Conservation (phyloP, 2,888 invertebrate genomes). For the Philhelius pedissequus region DNA sequence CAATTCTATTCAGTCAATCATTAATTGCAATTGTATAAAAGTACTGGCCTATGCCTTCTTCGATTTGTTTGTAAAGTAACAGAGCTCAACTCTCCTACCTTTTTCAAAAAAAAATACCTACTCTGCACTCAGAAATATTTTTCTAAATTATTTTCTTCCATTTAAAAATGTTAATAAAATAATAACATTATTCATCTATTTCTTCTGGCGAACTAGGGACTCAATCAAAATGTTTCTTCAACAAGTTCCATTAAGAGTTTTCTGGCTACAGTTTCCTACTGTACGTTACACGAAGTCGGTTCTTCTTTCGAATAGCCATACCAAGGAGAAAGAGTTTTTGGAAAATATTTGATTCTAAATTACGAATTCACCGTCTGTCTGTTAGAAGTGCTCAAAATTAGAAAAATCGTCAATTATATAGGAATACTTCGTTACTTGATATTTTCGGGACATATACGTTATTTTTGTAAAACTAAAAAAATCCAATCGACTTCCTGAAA, state of each 20-base stretch:
- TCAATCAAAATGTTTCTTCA: not conserved
- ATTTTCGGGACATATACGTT: too few species aligned
- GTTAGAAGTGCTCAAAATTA: too few species aligned
- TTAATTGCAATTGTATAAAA: not conserved
- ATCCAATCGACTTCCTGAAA: not conserved
- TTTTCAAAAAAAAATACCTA: not conserved
- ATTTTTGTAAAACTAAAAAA: too few species aligned
- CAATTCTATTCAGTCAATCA: not conserved
- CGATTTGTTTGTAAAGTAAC: slow-evolving; percentile 9
- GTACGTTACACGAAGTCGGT: not conserved
- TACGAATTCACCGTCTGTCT: too few species aligned
- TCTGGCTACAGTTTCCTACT: not conserved
- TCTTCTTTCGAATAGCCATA: too few species aligned
- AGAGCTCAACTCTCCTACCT: slow-evolving; percentile 49
- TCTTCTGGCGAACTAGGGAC: not conserved
- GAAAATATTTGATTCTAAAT: too few species aligned
- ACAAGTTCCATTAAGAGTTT: not conserved
- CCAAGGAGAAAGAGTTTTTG: too few species aligned
- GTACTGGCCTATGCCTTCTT: not conserved
- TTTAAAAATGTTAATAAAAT: not conserved
- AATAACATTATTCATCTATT: not conserved
- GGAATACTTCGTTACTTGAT: too few species aligned
- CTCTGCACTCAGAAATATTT: not conserved
- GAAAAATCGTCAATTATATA: too few species aligned
- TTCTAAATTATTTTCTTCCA: not conserved